Conservation (phyloP, 2,113 vertebrate genomes). For the Percopsis transmontana region DNA sequence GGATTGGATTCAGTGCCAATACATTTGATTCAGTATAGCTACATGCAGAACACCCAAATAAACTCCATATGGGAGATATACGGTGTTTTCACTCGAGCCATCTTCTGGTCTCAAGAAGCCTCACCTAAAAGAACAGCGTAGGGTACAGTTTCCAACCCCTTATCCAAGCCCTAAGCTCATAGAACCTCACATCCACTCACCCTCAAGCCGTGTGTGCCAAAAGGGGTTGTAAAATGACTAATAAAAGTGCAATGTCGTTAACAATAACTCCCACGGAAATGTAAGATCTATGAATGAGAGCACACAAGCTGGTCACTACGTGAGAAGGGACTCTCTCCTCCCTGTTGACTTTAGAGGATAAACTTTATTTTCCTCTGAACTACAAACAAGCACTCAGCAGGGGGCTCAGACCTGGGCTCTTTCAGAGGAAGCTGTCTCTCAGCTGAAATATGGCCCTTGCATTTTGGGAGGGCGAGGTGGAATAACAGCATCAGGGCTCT, state of each 20-base stretch:
- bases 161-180: conserved; percentile 1
- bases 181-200: background rate
- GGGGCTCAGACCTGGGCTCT: background rate
- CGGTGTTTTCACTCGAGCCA: no score
- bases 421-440: conserved; percentile 23
- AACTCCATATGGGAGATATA: no score
- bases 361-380: background rate
- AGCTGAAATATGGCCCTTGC: conserved; percentile 39
- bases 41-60: no score
- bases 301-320: background rate
- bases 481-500: conserved; percentile 52
- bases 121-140: no score
- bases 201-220: conserved; percentile 8
- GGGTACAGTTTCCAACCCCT: no score
- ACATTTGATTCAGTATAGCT: no score
- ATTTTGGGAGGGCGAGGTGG: conserved; percentile 30
- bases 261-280: background rate
- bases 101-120: no score
- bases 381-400: conserved; percentile 1
- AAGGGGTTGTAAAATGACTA: conserved; percentile 9
- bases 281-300: background rate
- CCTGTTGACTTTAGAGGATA: background rate
- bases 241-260: conserved; percentile 6
- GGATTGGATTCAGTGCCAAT: no score
- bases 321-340: background rate